Evolutionary conservation across 2,113 vertebrate species (phyloP).

Genomic region (Leptocoma aspasia): DNA sequence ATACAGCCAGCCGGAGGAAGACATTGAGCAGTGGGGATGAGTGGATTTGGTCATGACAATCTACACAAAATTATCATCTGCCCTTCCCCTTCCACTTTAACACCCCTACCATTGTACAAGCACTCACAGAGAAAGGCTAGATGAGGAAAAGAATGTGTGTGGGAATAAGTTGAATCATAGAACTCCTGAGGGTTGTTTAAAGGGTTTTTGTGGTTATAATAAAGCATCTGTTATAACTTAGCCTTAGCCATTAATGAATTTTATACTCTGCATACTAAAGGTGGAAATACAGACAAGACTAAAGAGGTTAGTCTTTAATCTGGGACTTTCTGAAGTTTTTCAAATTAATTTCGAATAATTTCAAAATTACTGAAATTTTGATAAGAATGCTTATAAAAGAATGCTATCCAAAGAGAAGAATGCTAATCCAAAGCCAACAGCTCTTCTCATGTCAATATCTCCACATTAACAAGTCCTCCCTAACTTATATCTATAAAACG

Average conservation of each 20-base stretch:
- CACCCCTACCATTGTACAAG: not conserved
- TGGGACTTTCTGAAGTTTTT: no score
- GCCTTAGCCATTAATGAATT: not conserved
- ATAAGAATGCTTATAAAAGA: no score
- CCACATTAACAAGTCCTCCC: not conserved
- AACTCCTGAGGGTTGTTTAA: not conserved
- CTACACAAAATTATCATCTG: not conserved
- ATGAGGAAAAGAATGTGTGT: not conserved
- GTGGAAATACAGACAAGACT: not conserved
- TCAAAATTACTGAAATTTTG: no score
- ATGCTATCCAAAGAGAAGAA: no score
- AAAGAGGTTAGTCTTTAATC: no score
- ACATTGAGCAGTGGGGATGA: not conserved
- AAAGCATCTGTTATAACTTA: not conserved
- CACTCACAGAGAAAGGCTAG: not conserved
- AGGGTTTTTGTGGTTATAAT: not conserved
- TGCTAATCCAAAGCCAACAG: not conserved
- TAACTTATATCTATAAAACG: not conserved
- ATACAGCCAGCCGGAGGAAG: not conserved
- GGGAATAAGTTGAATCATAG: not conserved
- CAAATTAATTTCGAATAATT: no score
- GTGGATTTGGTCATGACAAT: not conserved
- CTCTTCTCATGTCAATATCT: not conserved
- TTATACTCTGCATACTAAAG: not conserved
- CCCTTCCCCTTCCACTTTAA: not conserved